Base-by-base conservation (phyloP, 2,888 invertebrate species). In the Orthosia gracilis region DNA sequence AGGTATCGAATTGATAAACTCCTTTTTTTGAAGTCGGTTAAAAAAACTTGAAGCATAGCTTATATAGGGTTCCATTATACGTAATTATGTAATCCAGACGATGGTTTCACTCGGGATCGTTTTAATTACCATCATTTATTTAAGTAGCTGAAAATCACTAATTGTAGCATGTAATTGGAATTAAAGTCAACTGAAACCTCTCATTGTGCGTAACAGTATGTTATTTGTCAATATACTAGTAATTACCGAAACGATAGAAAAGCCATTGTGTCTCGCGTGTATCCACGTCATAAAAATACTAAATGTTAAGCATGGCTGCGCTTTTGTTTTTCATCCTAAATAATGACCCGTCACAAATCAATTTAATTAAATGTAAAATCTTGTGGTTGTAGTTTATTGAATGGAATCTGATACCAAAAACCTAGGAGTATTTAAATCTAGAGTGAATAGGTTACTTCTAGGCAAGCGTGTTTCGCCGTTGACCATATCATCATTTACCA, bases 101-200 rank as follows among this genome's bases (percentile, higher is more conserved):
- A 54, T 54, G 23, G 2, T 4, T 55, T 17, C 59, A 54, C 23
- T 59, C 40, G 4, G 40, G 3, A 7, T 45, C 40, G n/a, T 72
- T 65, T 40, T 26, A 66, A 66, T 75, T 62, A 62, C 49, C 73
- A 45, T 45, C 23, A 7, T 73, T 62, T 45, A 55, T 52, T 57
- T 67, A 7, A 73, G 47, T 45, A 47, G 13, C 50, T 13, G n/a
- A n/a, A 26, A 63, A 75, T 45, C 17, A 17, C 55, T 47, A 21
- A 62, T 57, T 66, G 50, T 23, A 1, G n/a, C n/a, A n/a, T n/a
- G n/a, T n/a, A n/a, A n/a, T n/a, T 40, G 31, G n/a, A n/a, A 31
- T 66, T 57, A 23, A 15, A 47, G 15, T 61, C 11, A 47, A 59
- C 12, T 4, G 61, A 26, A n/a, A 26, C 11, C 23, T 15, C 9